Conservation (phyloP, 2,888 invertebrate species). For the Tineola bisselliella region DNA sequence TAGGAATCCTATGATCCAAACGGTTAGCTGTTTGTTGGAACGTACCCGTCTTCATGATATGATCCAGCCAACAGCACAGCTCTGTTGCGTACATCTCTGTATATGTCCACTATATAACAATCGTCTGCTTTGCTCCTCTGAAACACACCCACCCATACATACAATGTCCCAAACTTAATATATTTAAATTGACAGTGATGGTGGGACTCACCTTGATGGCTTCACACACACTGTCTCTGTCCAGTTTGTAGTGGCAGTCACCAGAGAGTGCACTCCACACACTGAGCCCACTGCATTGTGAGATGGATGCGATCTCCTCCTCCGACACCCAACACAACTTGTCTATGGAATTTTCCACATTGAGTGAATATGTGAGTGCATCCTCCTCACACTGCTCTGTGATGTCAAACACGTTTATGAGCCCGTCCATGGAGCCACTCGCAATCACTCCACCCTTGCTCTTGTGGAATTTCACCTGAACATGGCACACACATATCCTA, state of each 20-base stretch:
- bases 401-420: conserved; percentile 86
- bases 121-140: conserved; percentile 70
- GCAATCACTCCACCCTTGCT: conserved; percentile 72
- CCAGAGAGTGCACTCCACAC: conserved; percentile 74
- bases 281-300: conserved; percentile 76
- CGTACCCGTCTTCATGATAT: conserved; percentile 67
- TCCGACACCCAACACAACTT: conserved; percentile 67
- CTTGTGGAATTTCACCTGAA: conserved; percentile 78
- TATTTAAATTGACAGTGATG: too few species aligned
- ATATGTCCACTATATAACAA: conserved; percentile 73
- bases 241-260: conserved; percentile 66
- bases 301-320: conserved; percentile 69
- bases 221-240: conserved; percentile 68
- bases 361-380: conserved; percentile 79
- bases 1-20: background rate
- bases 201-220: conserved; percentile 55
- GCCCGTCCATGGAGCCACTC: conserved; percentile 83
- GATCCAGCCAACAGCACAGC: conserved; percentile 74
- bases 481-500: too few species aligned
- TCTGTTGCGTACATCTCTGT: conserved; percentile 48
- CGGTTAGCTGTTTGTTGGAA: background rate
- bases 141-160: too few species aligned
- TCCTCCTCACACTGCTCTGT: conserved; percentile 79
- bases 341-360: conserved; percentile 81
- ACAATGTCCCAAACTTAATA: too few species aligned